phyloP scores from a whole-genome alignment of 2,113 vertebrate genomes.

The Pachyramphus minor region DNA sequence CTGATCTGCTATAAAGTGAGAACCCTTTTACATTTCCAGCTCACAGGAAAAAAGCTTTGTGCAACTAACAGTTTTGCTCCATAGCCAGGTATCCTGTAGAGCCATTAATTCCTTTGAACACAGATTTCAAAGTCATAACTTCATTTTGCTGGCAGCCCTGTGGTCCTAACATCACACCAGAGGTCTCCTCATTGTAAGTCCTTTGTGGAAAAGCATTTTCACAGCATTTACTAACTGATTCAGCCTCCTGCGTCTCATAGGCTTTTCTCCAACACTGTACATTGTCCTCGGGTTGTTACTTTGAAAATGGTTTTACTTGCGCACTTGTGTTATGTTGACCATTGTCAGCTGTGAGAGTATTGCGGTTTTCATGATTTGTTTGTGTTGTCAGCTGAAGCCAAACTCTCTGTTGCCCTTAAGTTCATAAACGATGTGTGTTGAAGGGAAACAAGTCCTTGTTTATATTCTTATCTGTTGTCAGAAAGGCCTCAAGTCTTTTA shows the following conservation, averaged over 20 bases:
- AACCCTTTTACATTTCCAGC: not conserved
- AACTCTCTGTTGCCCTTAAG: not conserved
- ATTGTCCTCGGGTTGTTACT: not conserved
- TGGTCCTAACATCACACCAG: not conserved
- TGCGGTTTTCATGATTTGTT: not conserved
- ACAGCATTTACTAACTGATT: not conserved
- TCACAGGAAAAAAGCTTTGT: not conserved
- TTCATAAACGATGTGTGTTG: not conserved
- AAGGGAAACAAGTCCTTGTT: not conserved
- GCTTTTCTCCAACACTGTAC: not conserved
- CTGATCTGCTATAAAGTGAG: not conserved
- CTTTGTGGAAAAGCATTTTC: not conserved
- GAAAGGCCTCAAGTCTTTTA: not conserved
- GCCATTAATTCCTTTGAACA: conserved; percentile 54
- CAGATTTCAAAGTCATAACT: conserved; percentile 5
- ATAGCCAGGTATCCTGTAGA: not conserved
- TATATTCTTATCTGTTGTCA: not conserved
- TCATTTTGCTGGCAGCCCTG: not conserved
- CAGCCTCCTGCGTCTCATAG: not conserved
- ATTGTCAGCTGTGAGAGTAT: not conserved
- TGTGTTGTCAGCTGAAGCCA: not conserved
- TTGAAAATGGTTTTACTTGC: not conserved
- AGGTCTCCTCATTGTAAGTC: not conserved
- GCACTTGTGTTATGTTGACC: not conserved
- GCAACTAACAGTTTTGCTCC: not conserved